phyloP scores from a whole-genome alignment of 2,888 invertebrate genomes.

The Tuberolachnus salignus region DNA sequence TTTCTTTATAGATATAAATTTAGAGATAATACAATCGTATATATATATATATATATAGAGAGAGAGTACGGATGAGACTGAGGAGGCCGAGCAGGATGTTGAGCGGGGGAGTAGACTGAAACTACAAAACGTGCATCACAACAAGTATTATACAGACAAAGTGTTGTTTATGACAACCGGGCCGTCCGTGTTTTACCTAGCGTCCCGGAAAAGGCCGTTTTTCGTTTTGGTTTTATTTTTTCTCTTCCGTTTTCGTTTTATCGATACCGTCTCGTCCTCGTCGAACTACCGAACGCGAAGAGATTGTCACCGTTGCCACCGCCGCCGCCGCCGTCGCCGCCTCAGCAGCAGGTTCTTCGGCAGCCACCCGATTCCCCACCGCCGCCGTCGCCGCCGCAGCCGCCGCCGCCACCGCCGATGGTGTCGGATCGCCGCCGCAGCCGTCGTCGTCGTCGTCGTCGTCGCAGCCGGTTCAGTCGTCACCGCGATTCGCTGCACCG shows the following conservation, averaged over 20 bases:
- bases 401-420: background rate
- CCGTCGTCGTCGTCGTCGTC: background rate
- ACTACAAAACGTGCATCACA: conserved; percentile 20
- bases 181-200: conserved; percentile 18
- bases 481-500: conserved; percentile 7
- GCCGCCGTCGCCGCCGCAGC: background rate
- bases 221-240: no score
- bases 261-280: background rate
- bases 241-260: no score
- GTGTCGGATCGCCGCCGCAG: background rate
- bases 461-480: conserved; percentile 23
- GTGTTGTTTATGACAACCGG: background rate
- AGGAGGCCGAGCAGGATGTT: background rate
- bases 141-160: background rate
- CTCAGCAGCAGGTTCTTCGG: no score
- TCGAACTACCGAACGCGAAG: background rate
- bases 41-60: no score
- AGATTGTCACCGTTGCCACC: background rate
- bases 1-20: no score
- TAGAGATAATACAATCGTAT: no score
- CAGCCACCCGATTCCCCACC: background rate
- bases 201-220: background rate
- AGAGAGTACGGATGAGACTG: no score
- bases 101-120: no score
- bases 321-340: background rate